These are phyloP conservation scores for Thymelicus lineola DNA, from an alignment of 2,888 invertebrate species.

Conservation along the genomic window DNA sequence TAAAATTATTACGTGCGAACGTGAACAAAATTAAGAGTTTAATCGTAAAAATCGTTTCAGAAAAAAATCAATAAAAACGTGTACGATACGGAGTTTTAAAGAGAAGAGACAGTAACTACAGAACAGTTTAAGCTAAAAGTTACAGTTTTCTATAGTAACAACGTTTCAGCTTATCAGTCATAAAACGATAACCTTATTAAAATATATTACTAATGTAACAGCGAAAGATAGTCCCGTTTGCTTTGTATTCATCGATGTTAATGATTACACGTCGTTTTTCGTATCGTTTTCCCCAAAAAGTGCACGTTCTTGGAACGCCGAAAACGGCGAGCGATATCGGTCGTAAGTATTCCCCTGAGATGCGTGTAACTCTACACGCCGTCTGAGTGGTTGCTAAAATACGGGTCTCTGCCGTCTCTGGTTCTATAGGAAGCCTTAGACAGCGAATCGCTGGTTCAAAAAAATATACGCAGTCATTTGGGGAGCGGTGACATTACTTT, in stretches of 20 bases:
- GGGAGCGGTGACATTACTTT: constrained; percentile 16
- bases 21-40: too few relatives aligned
- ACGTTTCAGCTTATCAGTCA: too few relatives aligned
- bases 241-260: neutral
- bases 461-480: constrained; percentile 23
- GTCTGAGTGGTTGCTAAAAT: neutral
- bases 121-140: too few relatives aligned
- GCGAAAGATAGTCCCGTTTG: neutral
- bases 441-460: neutral
- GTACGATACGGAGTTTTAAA: too few relatives aligned
- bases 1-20: too few relatives aligned
- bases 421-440: constrained; percentile 25
- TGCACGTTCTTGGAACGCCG: constrained; percentile 10
- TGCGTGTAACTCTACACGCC: constrained; percentile 21
- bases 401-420: constrained; percentile 18
- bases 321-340: constrained; percentile 3
- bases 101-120: too few relatives aligned
- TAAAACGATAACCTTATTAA: too few relatives aligned
- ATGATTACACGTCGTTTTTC: constrained; percentile 1
- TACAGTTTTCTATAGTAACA: too few relatives aligned
- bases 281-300: constrained; percentile 15
- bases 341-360: constrained; percentile 29
- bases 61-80: too few relatives aligned
- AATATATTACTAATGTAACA: too few relatives aligned
- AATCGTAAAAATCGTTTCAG: too few relatives aligned